These are phyloP conservation scores for Trinorchestia longiramus DNA, from an alignment of 1,140 invertebrate genomes.

Conservation along the genomic window DNA sequence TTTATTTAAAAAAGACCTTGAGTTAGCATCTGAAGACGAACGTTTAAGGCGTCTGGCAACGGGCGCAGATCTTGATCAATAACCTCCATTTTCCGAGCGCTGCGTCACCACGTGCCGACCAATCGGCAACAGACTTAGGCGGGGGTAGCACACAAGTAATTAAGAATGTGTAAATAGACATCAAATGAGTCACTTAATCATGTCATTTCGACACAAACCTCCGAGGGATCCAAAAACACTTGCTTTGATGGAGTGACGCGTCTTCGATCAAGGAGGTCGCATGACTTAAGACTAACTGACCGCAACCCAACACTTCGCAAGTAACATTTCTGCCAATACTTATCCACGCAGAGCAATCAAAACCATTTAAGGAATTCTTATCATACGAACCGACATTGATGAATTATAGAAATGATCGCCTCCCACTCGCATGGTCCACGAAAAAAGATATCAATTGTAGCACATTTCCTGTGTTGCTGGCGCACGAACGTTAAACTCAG, in stretches of 20 bases:
- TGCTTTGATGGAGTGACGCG: background rate
- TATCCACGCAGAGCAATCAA: background rate
- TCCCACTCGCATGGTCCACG: background rate
- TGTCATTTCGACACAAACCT: slow-evolving; percentile 53
- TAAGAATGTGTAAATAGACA: slow-evolving; percentile 67
- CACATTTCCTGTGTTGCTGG: background rate
- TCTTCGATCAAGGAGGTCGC: background rate
- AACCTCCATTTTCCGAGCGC: slow-evolving; percentile 65
- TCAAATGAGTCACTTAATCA: slow-evolving; percentile 66
- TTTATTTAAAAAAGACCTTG: slow-evolving; percentile 21
- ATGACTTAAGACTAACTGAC: background rate
- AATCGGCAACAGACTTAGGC: slow-evolving; percentile 61
- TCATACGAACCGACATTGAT: background rate
- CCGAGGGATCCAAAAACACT: slow-evolving; percentile 55
- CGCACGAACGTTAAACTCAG: background rate
- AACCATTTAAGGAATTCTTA: background rate
- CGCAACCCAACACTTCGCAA: background rate
- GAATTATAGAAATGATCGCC: background rate
- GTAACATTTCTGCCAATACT: background rate
- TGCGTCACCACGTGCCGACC: slow-evolving; percentile 63
- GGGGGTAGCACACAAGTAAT: slow-evolving; percentile 65
- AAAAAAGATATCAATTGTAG: background rate
- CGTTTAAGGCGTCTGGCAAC: slow-evolving; percentile 48
- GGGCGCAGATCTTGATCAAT: slow-evolving; percentile 64
- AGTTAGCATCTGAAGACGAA: slow-evolving; percentile 47